Evolutionary conservation across 2,113 vertebrate species (phyloP).

Genomic region (Sterna hirundo): DNA sequence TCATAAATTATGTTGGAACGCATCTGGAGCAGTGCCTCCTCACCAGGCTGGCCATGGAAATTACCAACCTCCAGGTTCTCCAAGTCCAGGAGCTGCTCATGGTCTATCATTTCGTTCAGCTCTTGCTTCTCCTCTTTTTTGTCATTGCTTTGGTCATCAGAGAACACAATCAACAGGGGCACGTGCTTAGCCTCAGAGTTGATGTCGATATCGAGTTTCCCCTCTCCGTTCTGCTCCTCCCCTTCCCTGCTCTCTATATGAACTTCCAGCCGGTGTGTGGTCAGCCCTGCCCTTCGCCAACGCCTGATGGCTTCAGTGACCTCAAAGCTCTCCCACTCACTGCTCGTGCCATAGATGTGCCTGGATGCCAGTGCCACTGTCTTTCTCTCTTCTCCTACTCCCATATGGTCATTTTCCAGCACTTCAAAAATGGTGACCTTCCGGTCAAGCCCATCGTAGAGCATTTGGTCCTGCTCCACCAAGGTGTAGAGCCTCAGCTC

Average conservation of each 20-base stretch:
- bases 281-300: conserved; percentile 83
- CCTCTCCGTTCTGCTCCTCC: conserved; percentile 44
- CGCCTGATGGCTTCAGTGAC: conserved; percentile 84
- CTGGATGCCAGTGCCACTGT: conserved; percentile 83
- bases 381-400: conserved; percentile 50
- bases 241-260: conserved; percentile 84
- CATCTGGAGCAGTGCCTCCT: conserved; percentile 92
- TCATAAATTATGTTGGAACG: conserved; percentile 96
- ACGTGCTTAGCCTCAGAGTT: conserved; percentile 86
- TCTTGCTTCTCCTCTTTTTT: conserved; percentile 86
- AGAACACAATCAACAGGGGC: conserved; percentile 93
- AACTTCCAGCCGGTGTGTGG: conserved; percentile 88
- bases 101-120: conserved; percentile 91
- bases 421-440: conserved; percentile 92
- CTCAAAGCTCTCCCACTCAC: conserved; percentile 94
- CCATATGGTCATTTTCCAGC: conserved; percentile 15
- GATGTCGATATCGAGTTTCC: conserved; percentile 88
- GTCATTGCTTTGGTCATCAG: conserved; percentile 90
- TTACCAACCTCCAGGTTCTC: conserved; percentile 66
- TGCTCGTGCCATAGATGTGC: conserved; percentile 86
- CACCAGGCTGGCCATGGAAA: conserved; percentile 76
- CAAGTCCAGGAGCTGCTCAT: conserved; percentile 80
- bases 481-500: conserved; percentile 93
- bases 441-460: conserved; percentile 85
- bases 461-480: conserved; percentile 84